Evolutionary conservation across 2,888 invertebrate genomes (phyloP).

Genomic region (Pardosa pseudoannulata): DNA sequence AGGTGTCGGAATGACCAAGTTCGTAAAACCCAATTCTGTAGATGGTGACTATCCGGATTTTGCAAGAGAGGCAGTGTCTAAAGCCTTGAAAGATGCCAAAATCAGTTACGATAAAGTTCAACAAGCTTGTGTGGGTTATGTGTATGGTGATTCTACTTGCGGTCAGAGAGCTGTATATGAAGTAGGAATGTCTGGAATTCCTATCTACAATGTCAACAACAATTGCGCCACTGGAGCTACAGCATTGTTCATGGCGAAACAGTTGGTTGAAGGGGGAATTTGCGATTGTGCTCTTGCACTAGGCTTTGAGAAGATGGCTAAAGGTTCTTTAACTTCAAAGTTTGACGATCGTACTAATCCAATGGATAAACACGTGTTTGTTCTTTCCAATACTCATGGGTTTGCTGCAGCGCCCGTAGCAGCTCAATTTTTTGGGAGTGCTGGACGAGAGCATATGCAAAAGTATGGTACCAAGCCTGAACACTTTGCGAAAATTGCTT

Average conservation of each 20-base stretch:
- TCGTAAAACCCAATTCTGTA: conserved; percentile 92
- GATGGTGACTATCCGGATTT: conserved; percentile 95
- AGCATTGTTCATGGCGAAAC: conserved; percentile 92
- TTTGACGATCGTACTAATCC: conserved; percentile 91
- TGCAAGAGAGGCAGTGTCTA: conserved; percentile 93
- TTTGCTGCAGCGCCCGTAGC: conserved; percentile 90
- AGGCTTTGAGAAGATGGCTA: conserved; percentile 99
- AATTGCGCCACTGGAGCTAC: conserved; percentile 98
- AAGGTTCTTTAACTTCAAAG: conserved; percentile 89
- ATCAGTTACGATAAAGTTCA: conserved; percentile 87
- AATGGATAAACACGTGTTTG: conserved; percentile 89
- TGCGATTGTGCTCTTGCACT: conserved; percentile 83
- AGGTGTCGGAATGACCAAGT: conserved; percentile 99
- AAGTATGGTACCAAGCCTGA: conserved; percentile 94
- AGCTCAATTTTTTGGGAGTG: conserved; percentile 97
- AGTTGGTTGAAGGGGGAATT: conserved; percentile 88
- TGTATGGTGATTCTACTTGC: conserved; percentile 95
- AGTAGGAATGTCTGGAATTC: conserved; percentile 96
- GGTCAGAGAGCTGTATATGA: conserved; percentile 97
- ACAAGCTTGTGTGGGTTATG: conserved; percentile 94
- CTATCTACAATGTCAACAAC: conserved; percentile 98
- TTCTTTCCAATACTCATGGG: conserved; percentile 90
- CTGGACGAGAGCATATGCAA: conserved; percentile 96
- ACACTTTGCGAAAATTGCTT: conserved; percentile 98
- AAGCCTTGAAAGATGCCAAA: conserved; percentile 90